Evolutionary conservation across 2,888 invertebrate genomes (phyloP).

Genomic region (Apodemia hepburni): DNA sequence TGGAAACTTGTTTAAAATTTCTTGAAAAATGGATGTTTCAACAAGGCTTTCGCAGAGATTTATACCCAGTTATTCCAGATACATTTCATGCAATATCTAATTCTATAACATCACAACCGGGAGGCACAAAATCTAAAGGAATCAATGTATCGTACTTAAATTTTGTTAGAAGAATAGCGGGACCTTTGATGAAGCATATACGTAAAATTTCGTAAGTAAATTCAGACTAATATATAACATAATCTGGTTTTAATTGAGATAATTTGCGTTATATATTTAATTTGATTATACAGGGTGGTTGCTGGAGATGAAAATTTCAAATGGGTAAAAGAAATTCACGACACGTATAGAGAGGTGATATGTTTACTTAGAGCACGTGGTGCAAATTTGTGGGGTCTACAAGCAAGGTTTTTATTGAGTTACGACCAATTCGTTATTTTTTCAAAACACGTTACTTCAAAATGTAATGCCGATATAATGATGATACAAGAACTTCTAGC

Average conservation of each 20-base stretch:
- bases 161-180: conserved; percentile 62
- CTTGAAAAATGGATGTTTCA: conserved; percentile 71
- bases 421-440: conserved; percentile 60
- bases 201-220: conserved; percentile 54
- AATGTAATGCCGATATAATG: conserved; percentile 54
- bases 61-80: conserved; percentile 65
- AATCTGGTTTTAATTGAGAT: not conserved
- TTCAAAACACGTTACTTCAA: conserved; percentile 49
- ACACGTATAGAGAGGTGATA: conserved; percentile 60
- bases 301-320: conserved; percentile 55
- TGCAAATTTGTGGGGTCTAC: conserved; percentile 52
- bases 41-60: conserved; percentile 70
- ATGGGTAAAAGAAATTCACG: conserved; percentile 59
- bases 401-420: conserved; percentile 60
- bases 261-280: not conserved
- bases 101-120: conserved; percentile 42
- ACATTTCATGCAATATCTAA: conserved; percentile 62
- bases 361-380: conserved; percentile 55
- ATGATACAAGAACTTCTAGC: conserved; percentile 46
- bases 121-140: conserved; percentile 53
- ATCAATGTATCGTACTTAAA: conserved; percentile 63
- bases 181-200: conserved; percentile 64
- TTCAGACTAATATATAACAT: not conserved
- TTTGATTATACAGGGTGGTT: conserved; percentile 38
- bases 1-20: conserved; percentile 51